These are phyloP conservation scores for Mus caroli DNA, from an alignment of 2,797 vertebrate species.

Conservation along the genomic window DNA sequence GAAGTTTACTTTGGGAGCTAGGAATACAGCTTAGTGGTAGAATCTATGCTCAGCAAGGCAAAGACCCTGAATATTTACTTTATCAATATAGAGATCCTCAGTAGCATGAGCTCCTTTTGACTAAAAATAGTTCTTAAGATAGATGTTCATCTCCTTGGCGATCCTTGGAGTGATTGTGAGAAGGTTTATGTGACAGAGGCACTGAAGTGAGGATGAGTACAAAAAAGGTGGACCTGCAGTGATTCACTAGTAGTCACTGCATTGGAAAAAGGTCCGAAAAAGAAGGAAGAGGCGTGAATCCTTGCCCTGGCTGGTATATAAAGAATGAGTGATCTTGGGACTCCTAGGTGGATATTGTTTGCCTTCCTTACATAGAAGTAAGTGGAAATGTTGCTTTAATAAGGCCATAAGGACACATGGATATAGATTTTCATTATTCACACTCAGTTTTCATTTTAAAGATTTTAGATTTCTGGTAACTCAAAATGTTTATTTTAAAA, in stretches of 20 bases:
- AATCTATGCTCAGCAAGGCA: neutral
- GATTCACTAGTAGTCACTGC: neutral
- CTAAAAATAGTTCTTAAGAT: neutral
- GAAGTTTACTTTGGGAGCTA: neutral
- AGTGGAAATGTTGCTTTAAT: constrained; percentile 61
- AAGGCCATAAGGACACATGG: constrained; percentile 40
- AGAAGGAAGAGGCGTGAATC: neutral
- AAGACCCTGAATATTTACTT: neutral
- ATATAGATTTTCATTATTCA: constrained; percentile 63
- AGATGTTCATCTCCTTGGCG: neutral
- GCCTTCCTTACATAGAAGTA: neutral
- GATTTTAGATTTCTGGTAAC: constrained; percentile 37
- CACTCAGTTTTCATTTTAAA: constrained; percentile 55
- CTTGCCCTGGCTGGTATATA: neutral
- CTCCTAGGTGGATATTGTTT: neutral
- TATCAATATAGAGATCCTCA: neutral
- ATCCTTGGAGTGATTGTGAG: neutral
- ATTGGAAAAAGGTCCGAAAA: neutral
- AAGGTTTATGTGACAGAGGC: neutral
- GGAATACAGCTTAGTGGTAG: neutral
- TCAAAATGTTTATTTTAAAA: constrained; percentile 60
- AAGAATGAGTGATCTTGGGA: constrained; percentile 1
- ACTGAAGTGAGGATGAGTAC: neutral
- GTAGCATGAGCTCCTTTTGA: neutral
- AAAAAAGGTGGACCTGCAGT: neutral